A percentile compares a stretch with the other conserved stretches of the same genome.
Evolutionary conservation across 2,797 vertebrate genomes (phyloP).

Genomic region (Gila robusta): DNA sequence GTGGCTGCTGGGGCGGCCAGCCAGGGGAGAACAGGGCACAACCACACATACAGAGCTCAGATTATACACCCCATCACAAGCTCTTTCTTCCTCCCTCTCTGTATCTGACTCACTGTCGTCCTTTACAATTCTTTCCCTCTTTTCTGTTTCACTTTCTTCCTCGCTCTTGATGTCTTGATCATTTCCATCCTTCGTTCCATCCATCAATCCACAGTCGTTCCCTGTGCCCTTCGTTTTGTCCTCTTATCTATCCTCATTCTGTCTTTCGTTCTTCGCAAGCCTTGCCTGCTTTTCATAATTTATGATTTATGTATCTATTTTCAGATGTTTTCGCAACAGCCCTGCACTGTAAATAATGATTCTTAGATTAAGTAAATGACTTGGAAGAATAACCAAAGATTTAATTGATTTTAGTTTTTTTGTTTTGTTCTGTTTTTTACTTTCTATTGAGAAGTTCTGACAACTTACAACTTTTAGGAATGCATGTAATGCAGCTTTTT

Average conservation of each 20-base stretch:
- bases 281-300: conserved; percentile 8
- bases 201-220: conserved; percentile 16
- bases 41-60: conserved; percentile 85
- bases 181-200: conserved; percentile 22
- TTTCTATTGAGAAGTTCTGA: neutral
- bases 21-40: conserved; percentile 82
- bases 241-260: conserved; percentile 18
- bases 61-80: conserved; percentile 77
- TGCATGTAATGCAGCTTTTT: neutral
- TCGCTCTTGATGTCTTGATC: neutral
- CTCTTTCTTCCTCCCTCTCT: conserved; percentile 4
- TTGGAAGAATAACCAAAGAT: neutral
- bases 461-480: neutral
- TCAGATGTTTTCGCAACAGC: neutral
- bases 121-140: conserved; percentile 9
- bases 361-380: neutral
- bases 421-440: neutral
- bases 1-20: conserved; percentile 89
- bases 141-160: conserved; percentile 6
- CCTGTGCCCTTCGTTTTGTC: conserved; percentile 24
- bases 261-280: neutral
- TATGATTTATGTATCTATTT: neutral
- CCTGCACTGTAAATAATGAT: neutral
- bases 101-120: conserved; percentile 1
- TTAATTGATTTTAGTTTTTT: neutral